Evolutionary conservation across 2,113 vertebrate genomes (phyloP).

Genomic region (Hypocryptadius cinnamomeus): DNA sequence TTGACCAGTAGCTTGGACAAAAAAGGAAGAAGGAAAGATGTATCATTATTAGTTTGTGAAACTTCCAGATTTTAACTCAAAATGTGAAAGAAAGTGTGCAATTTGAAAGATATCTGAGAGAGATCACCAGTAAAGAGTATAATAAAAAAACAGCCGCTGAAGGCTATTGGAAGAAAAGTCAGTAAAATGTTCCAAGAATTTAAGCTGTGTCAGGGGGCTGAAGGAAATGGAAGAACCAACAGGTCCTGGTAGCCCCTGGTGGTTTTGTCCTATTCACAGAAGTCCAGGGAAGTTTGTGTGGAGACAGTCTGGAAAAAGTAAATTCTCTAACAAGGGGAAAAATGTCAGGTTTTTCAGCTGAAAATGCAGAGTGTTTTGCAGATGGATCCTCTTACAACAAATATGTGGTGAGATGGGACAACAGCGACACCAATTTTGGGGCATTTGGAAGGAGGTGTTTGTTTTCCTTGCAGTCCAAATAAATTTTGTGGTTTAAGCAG

Average conservation of each 20-base stretch:
- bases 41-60: background rate
- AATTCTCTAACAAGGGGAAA: background rate
- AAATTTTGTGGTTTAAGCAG: background rate
- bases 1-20: background rate
- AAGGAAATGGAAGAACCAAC: background rate
- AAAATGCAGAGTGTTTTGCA: background rate
- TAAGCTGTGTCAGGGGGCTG: background rate
- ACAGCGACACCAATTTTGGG: background rate
- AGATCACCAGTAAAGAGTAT: background rate
- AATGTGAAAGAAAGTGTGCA: background rate
- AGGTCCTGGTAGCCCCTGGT: background rate
- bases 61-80: background rate
- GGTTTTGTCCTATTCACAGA: background rate
- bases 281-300: background rate
- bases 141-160: background rate
- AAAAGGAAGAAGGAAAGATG: background rate
- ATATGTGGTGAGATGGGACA: background rate
- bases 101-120: background rate
- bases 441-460: background rate
- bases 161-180: background rate
- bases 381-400: background rate
- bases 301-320: background rate
- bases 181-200: background rate
- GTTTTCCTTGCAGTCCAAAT: background rate
- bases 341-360: accelerated